phyloP scores from a whole-genome alignment of 1,140 invertebrate species.

The Heliothis subflexa region DNA sequence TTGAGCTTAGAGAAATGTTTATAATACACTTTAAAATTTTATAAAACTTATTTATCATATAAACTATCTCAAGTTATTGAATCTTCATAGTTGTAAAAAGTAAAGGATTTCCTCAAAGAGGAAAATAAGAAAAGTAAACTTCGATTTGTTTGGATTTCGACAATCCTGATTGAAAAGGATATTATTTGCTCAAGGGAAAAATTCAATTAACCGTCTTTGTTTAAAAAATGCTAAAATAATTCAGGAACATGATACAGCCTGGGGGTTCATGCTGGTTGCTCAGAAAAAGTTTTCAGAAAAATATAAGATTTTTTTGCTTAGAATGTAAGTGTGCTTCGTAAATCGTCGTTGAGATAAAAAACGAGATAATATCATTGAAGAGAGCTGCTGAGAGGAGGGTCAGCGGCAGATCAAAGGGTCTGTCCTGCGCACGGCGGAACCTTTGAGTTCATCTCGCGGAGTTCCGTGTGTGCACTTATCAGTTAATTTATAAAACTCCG shows the following conservation, averaged over 20 bases:
- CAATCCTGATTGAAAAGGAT: too few species aligned
- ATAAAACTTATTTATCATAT: too few species aligned
- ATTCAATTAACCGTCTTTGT: neutral
- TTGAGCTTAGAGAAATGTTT: neutral
- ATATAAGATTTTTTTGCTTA: neutral
- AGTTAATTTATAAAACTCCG: conserved; percentile 39
- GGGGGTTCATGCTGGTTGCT: too few species aligned
- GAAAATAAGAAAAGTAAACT: too few species aligned
- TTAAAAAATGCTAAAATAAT: neutral
- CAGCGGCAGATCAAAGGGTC: conserved; percentile 39
- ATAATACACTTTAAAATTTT: neutral
- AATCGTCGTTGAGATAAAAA: conserved; percentile 26
- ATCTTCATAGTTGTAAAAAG: too few species aligned
- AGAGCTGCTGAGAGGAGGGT: conserved; percentile 35
- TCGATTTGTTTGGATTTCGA: too few species aligned
- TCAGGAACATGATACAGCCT: neutral
- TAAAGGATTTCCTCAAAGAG: too few species aligned
- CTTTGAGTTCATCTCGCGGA: conserved; percentile 32
- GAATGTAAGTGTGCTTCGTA: conserved; percentile 33
- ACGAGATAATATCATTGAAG: conserved; percentile 43
- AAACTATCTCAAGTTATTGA: too few species aligned
- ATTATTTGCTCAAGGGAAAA: neutral
- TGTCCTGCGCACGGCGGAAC: conserved; percentile 15
- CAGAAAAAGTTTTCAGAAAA: neutral
- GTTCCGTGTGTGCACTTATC: conserved; percentile 34